Evolutionary conservation across 2,888 invertebrate species (phyloP).

Genomic region (Lamellibrachia columna): DNA sequence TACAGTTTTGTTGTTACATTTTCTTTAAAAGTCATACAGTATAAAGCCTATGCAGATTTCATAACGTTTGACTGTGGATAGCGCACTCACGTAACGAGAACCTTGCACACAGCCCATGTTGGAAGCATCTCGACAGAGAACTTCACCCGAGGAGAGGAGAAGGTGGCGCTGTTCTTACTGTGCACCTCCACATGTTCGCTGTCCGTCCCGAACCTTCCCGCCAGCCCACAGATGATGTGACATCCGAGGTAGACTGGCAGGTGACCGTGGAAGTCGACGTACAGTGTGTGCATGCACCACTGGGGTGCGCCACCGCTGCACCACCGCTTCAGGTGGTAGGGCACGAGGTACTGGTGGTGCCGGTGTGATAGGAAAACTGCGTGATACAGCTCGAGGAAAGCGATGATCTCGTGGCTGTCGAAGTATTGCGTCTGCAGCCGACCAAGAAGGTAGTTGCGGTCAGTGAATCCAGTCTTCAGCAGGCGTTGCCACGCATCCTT

Average conservation of each 20-base stretch:
- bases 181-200: neutral
- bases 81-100: neutral
- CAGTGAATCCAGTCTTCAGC: neutral
- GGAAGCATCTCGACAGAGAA: neutral
- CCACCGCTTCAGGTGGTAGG: slow-evolving; percentile 6
- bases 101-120: neutral
- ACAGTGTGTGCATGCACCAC: neutral
- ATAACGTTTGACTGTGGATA: neutral
- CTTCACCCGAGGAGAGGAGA: neutral
- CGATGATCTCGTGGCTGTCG: neutral
- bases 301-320: neutral
- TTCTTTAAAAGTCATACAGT: neutral
- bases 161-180: neutral
- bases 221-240: neutral
- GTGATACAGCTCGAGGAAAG: neutral
- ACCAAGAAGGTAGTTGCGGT: neutral
- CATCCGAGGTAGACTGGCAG: neutral
- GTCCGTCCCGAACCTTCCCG: neutral
- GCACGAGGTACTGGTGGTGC: neutral
- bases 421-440: neutral
- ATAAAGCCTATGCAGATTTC: neutral
- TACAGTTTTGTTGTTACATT: neutral
- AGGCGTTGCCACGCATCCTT: neutral
- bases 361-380: neutral
- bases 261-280: neutral